These are phyloP conservation scores for Channa maculata DNA, from an alignment of 2,113 vertebrate genomes.

Conservation along the genomic window DNA sequence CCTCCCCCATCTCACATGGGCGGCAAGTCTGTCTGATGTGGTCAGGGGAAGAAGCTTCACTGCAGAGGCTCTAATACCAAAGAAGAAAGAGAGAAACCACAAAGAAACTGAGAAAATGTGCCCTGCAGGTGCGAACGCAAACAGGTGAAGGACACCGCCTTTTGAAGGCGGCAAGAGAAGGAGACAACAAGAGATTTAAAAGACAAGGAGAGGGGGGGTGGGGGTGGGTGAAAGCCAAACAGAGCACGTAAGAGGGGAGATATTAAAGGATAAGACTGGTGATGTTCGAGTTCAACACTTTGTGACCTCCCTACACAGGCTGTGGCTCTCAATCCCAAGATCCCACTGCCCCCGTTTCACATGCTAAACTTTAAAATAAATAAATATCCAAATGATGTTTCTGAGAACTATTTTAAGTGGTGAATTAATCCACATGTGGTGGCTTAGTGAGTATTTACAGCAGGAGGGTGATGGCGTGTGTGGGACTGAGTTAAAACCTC, in stretches of 20 bases:
- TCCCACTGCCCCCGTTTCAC: too few species aligned
- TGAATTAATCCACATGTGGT: not conserved
- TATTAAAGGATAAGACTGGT: slow-evolving; percentile 1
- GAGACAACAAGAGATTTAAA: slow-evolving; percentile 24
- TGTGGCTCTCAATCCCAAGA: too few species aligned
- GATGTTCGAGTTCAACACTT: too few species aligned
- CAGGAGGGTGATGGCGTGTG: too few species aligned
- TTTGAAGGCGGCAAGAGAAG: slow-evolving; percentile 25
- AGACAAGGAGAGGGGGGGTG: not conserved
- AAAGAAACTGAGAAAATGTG: slow-evolving; percentile 34
- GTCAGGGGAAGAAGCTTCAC: slow-evolving; percentile 39
- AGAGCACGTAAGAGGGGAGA: slow-evolving; percentile 10
- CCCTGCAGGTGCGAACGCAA: slow-evolving; percentile 29
- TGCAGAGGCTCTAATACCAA: slow-evolving; percentile 16
- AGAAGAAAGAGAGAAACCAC: slow-evolving; percentile 25
- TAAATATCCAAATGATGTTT: too few species aligned
- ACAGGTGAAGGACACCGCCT: slow-evolving; percentile 45
- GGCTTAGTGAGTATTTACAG: not conserved
- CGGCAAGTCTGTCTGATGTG: slow-evolving; percentile 50
- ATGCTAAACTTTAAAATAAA: too few species aligned
- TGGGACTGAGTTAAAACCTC: too few species aligned
- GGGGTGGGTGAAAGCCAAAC: slow-evolving; percentile 3
- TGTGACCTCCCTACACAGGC: too few species aligned
- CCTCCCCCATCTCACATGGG: slow-evolving; percentile 17
- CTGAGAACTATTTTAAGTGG: too few species aligned